Percentiles rank a stretch among this genome's conserved stretches.
Conservation (phyloP, 2,888 invertebrate genomes). For the Dysmachus trigonus region DNA sequence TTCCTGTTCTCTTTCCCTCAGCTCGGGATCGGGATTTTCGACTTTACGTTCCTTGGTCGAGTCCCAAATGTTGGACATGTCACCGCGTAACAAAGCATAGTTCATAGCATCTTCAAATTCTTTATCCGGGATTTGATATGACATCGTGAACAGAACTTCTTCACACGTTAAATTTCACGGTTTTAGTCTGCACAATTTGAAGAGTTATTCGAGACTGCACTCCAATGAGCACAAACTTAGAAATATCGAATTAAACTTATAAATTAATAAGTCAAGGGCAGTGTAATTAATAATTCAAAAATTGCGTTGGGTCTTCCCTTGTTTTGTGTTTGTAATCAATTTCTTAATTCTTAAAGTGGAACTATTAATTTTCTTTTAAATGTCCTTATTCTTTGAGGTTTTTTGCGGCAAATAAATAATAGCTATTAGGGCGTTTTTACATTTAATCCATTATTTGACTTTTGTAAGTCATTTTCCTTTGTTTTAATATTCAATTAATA, state of each 20-base stretch:
- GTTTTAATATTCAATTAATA: too few relatives aligned
- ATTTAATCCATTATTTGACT: too few relatives aligned
- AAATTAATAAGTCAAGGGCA: not conserved
- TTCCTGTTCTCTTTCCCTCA: slow-evolving; percentile 49
- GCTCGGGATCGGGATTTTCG: not conserved
- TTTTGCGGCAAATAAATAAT: not conserved
- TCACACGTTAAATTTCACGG: not conserved
- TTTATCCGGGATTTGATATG: slow-evolving; percentile 43
- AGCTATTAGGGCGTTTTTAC: not conserved
- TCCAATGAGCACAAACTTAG: not conserved
- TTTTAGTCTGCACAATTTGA: not conserved
- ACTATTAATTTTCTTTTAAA: not conserved
- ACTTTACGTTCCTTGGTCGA: not conserved
- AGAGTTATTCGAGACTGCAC: not conserved
- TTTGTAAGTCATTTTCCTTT: too few relatives aligned
- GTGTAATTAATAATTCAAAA: not conserved
- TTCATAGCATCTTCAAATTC: slow-evolving; percentile 49
- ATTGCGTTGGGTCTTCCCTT: not conserved
- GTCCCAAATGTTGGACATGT: slow-evolving; percentile 45
- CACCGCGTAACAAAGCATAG: slow-evolving; percentile 47
- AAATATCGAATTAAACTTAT: not conserved
- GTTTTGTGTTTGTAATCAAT: not conserved
- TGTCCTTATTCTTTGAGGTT: not conserved
- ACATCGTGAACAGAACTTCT: not conserved
- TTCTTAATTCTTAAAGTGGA: not conserved